These are phyloP conservation scores for Anguilla pacifica DNA, from an alignment of 2,797 vertebrate species.

Conservation along the genomic window DNA sequence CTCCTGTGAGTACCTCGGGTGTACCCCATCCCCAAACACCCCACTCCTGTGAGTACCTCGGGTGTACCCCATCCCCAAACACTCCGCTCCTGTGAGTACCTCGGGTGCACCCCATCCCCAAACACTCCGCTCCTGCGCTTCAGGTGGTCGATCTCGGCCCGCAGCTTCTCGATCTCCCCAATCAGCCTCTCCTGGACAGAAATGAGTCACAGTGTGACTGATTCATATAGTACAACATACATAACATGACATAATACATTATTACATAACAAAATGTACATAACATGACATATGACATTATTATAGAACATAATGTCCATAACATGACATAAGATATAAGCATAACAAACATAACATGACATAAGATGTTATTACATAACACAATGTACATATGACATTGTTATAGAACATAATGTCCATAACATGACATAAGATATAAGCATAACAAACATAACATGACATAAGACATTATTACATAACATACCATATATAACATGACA, in stretches of 20 bases:
- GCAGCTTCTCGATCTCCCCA: slow-evolving; percentile 92
- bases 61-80: slow-evolving; percentile 17
- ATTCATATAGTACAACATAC: neutral
- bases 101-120: slow-evolving; percentile 82
- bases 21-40: too few species aligned
- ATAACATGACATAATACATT: neutral
- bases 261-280: neutral
- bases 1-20: too few species aligned
- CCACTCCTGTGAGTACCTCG: neutral
- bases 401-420: neutral
- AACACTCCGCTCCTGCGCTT: slow-evolving; percentile 87
- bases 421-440: too few species aligned
- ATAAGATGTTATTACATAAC: neutral
- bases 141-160: slow-evolving; percentile 91
- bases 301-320: neutral
- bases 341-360: neutral
- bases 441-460: neutral
- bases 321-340: too few species aligned
- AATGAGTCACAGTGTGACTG: neutral
- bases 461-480: neutral
- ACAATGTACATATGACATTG: too few species aligned
- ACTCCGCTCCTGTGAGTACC: slow-evolving; percentile 61
- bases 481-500: neutral
- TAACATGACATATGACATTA: too few species aligned
- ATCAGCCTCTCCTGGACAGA: slow-evolving; percentile 83